A percentile compares a stretch with the other conserved stretches of the same genome.
phyloP scores from a whole-genome alignment of 1,140 invertebrate species.

The Dryas iulia region DNA sequence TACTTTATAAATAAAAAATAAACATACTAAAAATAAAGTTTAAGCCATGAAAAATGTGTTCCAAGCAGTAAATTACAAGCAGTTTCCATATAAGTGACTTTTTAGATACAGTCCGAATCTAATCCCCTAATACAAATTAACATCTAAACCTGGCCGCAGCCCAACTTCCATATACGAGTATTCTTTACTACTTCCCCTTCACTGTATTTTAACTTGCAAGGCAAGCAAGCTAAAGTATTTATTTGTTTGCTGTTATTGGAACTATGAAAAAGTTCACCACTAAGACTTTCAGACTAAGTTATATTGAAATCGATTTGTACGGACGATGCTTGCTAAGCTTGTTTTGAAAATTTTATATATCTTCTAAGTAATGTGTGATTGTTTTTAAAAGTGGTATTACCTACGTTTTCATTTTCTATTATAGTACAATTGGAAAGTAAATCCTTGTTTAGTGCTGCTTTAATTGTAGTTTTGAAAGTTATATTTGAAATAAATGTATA shows the following conservation, averaged over 20 bases:
- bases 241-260: not conserved
- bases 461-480: no score
- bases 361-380: not conserved
- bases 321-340: not conserved
- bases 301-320: conserved; percentile 10
- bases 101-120: not conserved
- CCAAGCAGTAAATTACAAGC: not conserved
- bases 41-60: not conserved
- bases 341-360: not conserved
- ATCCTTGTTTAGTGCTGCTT: no score
- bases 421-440: no score
- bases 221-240: conserved; percentile 7
- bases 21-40: not conserved
- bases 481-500: no score
- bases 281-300: conserved; percentile 6
- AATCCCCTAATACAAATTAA: conserved; percentile 13
- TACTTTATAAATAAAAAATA: not conserved
- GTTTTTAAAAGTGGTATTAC: not conserved
- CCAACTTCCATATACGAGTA: not conserved
- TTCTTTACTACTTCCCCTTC: conserved; percentile 3
- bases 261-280: conserved; percentile 6
- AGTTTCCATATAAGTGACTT: not conserved
- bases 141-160: conserved; percentile 1
- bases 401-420: no score
- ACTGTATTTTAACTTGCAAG: conserved; percentile 14